Conservation (phyloP, 2,113 vertebrate species). For the Microtus pennsylvanicus region DNA sequence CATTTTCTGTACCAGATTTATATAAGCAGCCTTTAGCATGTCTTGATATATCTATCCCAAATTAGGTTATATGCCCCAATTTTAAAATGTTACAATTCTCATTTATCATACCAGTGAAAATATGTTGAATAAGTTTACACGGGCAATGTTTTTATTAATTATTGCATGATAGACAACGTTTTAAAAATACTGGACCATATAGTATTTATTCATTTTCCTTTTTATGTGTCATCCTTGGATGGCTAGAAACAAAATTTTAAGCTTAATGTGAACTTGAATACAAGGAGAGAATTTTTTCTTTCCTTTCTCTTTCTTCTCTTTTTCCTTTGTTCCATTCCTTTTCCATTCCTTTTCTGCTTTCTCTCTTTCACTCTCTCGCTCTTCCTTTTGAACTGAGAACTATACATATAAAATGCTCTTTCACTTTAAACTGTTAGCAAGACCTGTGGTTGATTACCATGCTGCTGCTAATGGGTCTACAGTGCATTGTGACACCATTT, state of each 20-base stretch:
- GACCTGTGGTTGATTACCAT: slow-evolving; percentile 86
- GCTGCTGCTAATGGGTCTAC: slow-evolving; percentile 89
- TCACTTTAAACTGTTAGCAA: slow-evolving; percentile 88
- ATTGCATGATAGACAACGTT: slow-evolving; percentile 36
- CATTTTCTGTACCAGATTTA: slow-evolving; percentile 66
- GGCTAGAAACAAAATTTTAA: slow-evolving; percentile 66
- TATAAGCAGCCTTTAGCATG: slow-evolving; percentile 55
- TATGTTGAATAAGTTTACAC: slow-evolving; percentile 38
- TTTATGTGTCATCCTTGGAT: neutral
- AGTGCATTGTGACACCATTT: slow-evolving; percentile 88
- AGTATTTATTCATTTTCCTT: slow-evolving; percentile 29
- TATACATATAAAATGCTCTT: slow-evolving; percentile 51
- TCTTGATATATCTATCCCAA: slow-evolving; percentile 66
- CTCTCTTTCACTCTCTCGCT: neutral
- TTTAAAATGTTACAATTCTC: slow-evolving; percentile 57
- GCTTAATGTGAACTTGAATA: slow-evolving; percentile 69
- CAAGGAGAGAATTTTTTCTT: neutral
- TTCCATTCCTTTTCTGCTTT: neutral
- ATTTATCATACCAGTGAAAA: slow-evolving; percentile 13
- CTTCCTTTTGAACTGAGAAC: neutral
- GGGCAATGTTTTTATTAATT: slow-evolving; percentile 37
- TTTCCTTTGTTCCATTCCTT: neutral
- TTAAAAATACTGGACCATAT: slow-evolving; percentile 17
- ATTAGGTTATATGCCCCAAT: slow-evolving; percentile 35
- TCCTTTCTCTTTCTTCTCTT: no score